A percentile compares a stretch with the other conserved stretches of the same genome.
Conservation (phyloP, 2,113 vertebrate genomes). For the Cranoglanis bouderius region DNA sequence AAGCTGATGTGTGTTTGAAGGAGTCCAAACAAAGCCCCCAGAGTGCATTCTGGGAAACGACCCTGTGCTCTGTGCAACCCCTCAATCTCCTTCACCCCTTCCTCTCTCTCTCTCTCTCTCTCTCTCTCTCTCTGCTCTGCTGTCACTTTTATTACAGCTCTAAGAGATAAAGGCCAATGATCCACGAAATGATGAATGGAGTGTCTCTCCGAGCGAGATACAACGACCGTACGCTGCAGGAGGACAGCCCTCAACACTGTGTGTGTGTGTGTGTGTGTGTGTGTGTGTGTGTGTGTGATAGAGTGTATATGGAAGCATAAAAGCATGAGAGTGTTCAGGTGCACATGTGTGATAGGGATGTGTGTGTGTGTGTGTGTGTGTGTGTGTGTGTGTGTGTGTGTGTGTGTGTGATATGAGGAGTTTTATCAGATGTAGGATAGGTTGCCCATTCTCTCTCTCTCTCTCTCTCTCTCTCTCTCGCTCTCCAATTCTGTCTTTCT, state of each 20-base stretch:
- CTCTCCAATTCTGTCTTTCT: constrained; percentile 9
- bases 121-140: constrained; percentile 63
- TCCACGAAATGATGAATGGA: constrained; percentile 83
- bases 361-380: constrained; percentile 23
- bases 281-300: constrained; percentile 10
- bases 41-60: constrained; percentile 51
- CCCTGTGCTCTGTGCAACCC: constrained; percentile 50
- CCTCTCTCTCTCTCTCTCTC: constrained; percentile 35
- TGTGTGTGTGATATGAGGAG: constrained; percentile 23
- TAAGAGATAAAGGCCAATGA: constrained; percentile 79
- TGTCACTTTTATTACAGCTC: constrained; percentile 84
- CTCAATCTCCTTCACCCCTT: constrained; percentile 28
- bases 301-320: background rate
- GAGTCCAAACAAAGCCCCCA: constrained; percentile 41
- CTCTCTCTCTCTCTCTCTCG: background rate
- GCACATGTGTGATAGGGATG: constrained; percentile 24
- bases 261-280: constrained; percentile 32
- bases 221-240: constrained; percentile 72
- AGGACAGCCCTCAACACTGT: constrained; percentile 66
- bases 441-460: constrained; percentile 7
- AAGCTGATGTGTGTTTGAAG: background rate
- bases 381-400: constrained; percentile 8
- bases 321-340: constrained; percentile 6
- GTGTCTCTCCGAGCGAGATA: constrained; percentile 76
- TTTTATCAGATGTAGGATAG: constrained; percentile 23